Conservation (phyloP, 2,113 vertebrate genomes). For the Callorhinus ursinus region DNA sequence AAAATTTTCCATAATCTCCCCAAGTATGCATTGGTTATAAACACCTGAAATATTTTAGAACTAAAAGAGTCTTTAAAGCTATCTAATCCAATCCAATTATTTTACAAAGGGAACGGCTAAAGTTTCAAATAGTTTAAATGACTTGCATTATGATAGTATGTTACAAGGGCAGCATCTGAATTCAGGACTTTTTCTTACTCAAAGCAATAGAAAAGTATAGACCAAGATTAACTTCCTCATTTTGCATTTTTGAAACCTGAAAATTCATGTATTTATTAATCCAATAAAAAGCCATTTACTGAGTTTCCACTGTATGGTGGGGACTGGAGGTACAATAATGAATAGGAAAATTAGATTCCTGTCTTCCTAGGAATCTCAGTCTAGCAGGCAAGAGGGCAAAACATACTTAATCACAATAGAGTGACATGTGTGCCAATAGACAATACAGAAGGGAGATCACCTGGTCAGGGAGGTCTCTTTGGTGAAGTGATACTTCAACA, state of each 20-base stretch:
- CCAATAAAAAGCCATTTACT: constrained; percentile 23
- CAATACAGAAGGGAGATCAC: not conserved
- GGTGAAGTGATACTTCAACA: not conserved
- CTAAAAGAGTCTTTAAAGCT: not conserved
- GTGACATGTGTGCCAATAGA: not conserved
- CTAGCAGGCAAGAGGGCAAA: not conserved
- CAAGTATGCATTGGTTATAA: constrained; percentile 26
- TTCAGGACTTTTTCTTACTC: not conserved
- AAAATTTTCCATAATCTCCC: not conserved
- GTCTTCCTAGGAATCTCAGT: not conserved
- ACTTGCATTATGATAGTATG: not conserved
- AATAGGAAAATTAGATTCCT: not conserved
- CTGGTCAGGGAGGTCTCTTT: not conserved
- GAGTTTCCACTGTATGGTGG: not conserved
- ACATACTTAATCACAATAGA: not conserved
- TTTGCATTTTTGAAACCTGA: constrained; percentile 15
- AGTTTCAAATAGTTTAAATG: constrained; percentile 8
- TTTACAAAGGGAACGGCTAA: not conserved
- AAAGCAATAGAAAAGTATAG: not conserved
- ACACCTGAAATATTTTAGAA: constrained; percentile 4
- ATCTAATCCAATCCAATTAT: not conserved
- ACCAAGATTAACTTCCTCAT: not conserved
- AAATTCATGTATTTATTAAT: not conserved
- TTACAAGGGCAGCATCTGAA: constrained; percentile 7
- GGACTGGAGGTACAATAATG: not conserved